Evolutionary conservation across 2,113 vertebrate genomes (phyloP).

Genomic region (Psilopsiagon aurifrons): DNA sequence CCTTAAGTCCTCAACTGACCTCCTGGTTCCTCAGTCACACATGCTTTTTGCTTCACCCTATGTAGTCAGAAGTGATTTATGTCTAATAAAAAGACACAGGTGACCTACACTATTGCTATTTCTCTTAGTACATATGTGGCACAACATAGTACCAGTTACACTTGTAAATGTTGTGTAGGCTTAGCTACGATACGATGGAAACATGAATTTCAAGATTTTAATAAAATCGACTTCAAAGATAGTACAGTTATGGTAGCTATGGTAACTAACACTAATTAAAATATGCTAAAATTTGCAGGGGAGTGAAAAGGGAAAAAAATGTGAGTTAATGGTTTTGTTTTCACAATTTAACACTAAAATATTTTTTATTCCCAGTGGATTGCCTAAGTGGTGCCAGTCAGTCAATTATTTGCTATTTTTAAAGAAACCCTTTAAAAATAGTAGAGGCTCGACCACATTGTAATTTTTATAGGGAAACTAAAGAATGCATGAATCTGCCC

Average conservation of each 20-base stretch:
- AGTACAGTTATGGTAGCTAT: conserved; percentile 41
- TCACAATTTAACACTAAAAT: background rate
- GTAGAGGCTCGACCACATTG: background rate
- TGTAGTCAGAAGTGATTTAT: background rate
- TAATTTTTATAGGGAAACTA: background rate
- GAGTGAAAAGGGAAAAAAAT: background rate
- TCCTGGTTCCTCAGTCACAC: background rate
- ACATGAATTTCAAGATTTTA: background rate
- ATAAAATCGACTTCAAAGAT: conserved; percentile 27
- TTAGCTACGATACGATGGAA: background rate
- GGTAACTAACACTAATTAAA: conserved; percentile 59
- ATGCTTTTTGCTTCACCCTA: background rate
- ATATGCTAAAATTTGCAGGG: conserved; percentile 27
- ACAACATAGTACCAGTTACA: background rate
- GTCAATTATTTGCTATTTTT: background rate
- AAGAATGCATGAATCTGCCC: background rate
- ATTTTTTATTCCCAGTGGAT: background rate
- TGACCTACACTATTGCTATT: background rate
- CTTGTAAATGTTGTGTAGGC: background rate
- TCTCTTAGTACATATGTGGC: background rate
- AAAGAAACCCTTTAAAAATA: background rate
- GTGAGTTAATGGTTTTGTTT: background rate
- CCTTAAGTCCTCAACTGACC: background rate
- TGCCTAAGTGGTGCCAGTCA: conserved; percentile 24
- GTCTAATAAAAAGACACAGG: background rate